Evolutionary conservation across 2,797 vertebrate genomes (phyloP), one percentile per base, ranked within the genome.

Genomic region (Dipus sagitta): DNA sequence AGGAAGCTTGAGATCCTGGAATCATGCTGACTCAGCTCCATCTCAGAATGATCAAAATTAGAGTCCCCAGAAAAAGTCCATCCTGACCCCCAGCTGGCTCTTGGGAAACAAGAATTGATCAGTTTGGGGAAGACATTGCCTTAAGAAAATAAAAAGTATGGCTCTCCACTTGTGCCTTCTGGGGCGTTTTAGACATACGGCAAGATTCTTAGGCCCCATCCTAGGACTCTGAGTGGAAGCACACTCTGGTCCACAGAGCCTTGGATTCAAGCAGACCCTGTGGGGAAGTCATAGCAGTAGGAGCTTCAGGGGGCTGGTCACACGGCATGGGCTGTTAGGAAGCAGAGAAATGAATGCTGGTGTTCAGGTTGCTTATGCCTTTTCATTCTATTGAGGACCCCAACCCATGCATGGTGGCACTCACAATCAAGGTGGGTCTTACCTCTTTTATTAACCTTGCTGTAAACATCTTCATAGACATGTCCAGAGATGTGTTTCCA

Each of bases 211-310:
- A 5, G 7, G 77, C 64, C 8, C 24, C 54, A 1, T 2, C 32
- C 68, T 67, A 0, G 20, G 58, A 30, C 26, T 80, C 32, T 58
- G 18, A 42, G 60, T 30, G 23, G 9, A 34, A 68, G 78, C 6
- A 30, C 9, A 10, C 21, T 17, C 9, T 23, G 47, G 4, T 54
- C 58, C 2, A 0, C 0, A 15, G 0, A 80, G 26, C 13, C 14
- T 84, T 21, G 32, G 65, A 78, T 65, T 26, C 28, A 70, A 42
- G 12, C 20, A 23, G 28, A 32, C n/a, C 18, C 18, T 47, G 20
- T 18, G 30, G 20, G 28, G 71, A 64, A 47, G 34, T 26, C 7
- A 14, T 21, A 26, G 28, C 24, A 5, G 18, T 17, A 42, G 20
- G 32, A 20, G 18, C 26, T 7, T 9, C 1, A 30, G 83, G 54